A percentile compares a stretch with the other conserved stretches of the same genome.
These are phyloP conservation scores for Ameiurus melas DNA, from an alignment of 2,113 vertebrate species.

Conservation along the genomic window DNA sequence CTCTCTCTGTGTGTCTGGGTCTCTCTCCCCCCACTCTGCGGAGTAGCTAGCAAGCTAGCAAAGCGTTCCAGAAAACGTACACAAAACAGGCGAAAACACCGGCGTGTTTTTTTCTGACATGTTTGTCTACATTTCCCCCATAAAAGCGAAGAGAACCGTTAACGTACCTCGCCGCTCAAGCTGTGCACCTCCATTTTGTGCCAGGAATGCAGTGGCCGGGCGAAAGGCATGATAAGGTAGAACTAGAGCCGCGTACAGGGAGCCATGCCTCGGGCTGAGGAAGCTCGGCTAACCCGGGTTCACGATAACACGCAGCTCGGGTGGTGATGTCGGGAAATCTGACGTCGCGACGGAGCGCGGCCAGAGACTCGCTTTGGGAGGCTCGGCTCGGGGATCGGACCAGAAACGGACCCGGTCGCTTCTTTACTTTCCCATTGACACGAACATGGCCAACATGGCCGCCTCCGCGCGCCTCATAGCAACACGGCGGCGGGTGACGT, in stretches of 20 bases:
- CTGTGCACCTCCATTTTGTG: slow-evolving; percentile 88
- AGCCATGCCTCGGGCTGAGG: slow-evolving; percentile 66
- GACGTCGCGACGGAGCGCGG: slow-evolving; percentile 38
- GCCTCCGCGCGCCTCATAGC: slow-evolving; percentile 74
- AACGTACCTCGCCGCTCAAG: slow-evolving; percentile 76
- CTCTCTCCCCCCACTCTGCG: background rate
- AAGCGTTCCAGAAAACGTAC: background rate
- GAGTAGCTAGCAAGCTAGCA: background rate
- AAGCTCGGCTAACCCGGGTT: slow-evolving; percentile 60
- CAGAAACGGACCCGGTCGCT: slow-evolving; percentile 61
- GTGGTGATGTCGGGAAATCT: slow-evolving; percentile 29
- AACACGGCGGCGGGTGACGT: slow-evolving; percentile 76
- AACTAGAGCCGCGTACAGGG: slow-evolving; percentile 69
- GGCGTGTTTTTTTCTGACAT: background rate
- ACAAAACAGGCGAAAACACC: background rate
- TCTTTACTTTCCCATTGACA: slow-evolving; percentile 70
- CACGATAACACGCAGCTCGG: slow-evolving; percentile 39
- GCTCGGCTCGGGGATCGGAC: slow-evolving; percentile 59
- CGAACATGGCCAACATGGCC: slow-evolving; percentile 88
- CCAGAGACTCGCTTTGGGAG: slow-evolving; percentile 43
- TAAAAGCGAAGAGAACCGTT: background rate
- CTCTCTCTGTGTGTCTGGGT: no score
- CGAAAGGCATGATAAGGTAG: slow-evolving; percentile 78
- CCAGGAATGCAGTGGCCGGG: slow-evolving; percentile 78
- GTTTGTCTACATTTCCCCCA: background rate